These are phyloP conservation scores for Drosophila micromelanica DNA, from an alignment of 1,140 invertebrate species.

Conservation along the genomic window DNA sequence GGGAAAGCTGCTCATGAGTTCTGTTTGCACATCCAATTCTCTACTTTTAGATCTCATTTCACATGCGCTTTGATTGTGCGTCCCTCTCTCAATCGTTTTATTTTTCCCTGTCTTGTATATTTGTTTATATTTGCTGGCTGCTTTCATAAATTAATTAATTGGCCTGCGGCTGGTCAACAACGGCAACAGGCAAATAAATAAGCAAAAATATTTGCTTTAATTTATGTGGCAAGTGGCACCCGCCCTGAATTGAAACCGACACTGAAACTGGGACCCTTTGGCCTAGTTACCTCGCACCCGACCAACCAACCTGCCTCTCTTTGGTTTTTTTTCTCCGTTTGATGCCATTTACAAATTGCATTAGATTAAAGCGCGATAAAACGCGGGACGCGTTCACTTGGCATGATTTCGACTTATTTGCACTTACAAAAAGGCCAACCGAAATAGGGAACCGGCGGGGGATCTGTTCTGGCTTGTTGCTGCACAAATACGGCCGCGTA, in stretches of 20 bases:
- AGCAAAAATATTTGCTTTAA: constrained; percentile 81
- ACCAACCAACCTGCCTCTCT: no score
- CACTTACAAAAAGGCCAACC: constrained; percentile 79
- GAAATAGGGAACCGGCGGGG: constrained; percentile 3
- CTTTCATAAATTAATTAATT: constrained; percentile 81
- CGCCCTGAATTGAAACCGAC: constrained; percentile 1
- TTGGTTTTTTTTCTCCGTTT: no score
- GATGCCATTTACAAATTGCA: constrained; percentile 81
- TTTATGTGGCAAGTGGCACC: constrained; percentile 59
- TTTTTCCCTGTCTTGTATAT: constrained; percentile 23
- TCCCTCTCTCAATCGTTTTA: constrained; percentile 8
- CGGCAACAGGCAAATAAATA: constrained; percentile 69
- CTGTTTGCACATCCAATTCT: constrained; percentile 14
- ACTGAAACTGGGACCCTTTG: constrained; percentile 27
- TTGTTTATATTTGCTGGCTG: constrained; percentile 60
- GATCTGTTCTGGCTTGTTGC: not conserved
- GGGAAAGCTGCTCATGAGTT: not conserved
- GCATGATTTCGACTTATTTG: constrained; percentile 82
- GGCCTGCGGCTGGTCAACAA: constrained; percentile 70
- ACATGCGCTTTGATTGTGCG: constrained; percentile 71
- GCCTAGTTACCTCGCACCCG: constrained; percentile 34
- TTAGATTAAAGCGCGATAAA: constrained; percentile 80
- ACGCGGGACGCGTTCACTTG: constrained; percentile 72
- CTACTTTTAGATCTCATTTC: constrained; percentile 45
- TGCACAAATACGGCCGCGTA: constrained; percentile 28